Evolutionary conservation across 2,797 vertebrate species (phyloP).

Genomic region (Schizopygopsis malacanthus): DNA sequence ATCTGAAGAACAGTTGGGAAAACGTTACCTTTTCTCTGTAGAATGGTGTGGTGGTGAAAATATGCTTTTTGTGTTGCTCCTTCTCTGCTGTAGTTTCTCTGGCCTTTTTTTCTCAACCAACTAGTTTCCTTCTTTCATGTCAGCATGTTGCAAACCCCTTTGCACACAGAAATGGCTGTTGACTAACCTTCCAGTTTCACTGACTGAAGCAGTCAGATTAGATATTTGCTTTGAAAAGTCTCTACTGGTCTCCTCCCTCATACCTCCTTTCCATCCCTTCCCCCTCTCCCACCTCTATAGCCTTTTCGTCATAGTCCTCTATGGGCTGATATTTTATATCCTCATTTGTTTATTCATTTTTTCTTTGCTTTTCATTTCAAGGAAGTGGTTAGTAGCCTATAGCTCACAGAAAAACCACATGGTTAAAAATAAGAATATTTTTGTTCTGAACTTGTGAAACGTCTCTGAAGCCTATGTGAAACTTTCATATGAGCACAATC

Average conservation of each 20-base stretch:
- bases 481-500: neutral
- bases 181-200: neutral
- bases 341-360: slow-evolving; percentile 38
- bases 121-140: slow-evolving; percentile 19
- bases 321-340: neutral
- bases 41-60: neutral
- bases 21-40: slow-evolving; percentile 16
- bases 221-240: slow-evolving; percentile 5
- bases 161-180: neutral
- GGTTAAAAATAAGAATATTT: neutral
- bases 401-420: neutral
- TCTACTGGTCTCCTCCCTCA: slow-evolving; percentile 23
- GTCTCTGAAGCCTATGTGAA: neutral
- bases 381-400: neutral
- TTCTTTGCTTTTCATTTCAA: slow-evolving; percentile 17
- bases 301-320: neutral
- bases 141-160: neutral
- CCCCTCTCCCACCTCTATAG: slow-evolving; percentile 13
- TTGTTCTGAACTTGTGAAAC: neutral
- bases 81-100: neutral
- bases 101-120: neutral
- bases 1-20: neutral
- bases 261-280: slow-evolving; percentile 5
- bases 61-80: neutral
- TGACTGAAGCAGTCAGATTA: neutral